phyloP scores from a whole-genome alignment of 2,113 vertebrate species.

The Brienomyrus brachyistius region DNA sequence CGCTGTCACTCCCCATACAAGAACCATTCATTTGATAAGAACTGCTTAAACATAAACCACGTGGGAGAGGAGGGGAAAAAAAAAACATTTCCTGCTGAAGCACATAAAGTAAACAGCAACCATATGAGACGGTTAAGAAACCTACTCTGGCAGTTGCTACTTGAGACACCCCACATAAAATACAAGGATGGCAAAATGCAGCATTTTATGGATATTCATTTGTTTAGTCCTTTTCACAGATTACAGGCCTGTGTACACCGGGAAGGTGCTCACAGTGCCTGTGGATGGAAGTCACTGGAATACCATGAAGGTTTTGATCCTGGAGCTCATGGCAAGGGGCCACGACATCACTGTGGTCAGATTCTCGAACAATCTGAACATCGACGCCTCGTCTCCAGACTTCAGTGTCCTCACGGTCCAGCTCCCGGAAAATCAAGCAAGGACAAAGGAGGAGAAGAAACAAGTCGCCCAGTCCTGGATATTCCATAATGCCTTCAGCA shows the following conservation, averaged over 20 bases:
- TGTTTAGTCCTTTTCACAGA: background rate
- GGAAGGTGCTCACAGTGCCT: conserved; percentile 13
- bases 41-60: conserved; percentile 16
- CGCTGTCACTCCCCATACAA: background rate
- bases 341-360: conserved; percentile 22
- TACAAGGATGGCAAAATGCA: background rate
- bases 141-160: background rate
- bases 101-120: background rate
- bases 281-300: conserved; percentile 24
- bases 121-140: background rate
- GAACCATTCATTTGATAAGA: conserved; percentile 13
- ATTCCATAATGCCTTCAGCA: conserved; percentile 24
- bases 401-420: conserved; percentile 17
- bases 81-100: conserved; percentile 8
- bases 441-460: conserved; percentile 24
- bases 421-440: background rate
- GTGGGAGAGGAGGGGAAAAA: background rate
- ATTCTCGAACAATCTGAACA: background rate
- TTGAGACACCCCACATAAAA: background rate
- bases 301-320: conserved; percentile 22
- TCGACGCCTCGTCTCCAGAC: conserved; percentile 8
- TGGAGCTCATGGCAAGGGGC: conserved; percentile 16
- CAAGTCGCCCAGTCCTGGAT: conserved; percentile 23
- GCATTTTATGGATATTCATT: background rate
- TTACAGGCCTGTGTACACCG: background rate